These are phyloP conservation scores for Odobenus rosmarus DNA, from an alignment of 2,113 vertebrate genomes.

Conservation along the genomic window DNA sequence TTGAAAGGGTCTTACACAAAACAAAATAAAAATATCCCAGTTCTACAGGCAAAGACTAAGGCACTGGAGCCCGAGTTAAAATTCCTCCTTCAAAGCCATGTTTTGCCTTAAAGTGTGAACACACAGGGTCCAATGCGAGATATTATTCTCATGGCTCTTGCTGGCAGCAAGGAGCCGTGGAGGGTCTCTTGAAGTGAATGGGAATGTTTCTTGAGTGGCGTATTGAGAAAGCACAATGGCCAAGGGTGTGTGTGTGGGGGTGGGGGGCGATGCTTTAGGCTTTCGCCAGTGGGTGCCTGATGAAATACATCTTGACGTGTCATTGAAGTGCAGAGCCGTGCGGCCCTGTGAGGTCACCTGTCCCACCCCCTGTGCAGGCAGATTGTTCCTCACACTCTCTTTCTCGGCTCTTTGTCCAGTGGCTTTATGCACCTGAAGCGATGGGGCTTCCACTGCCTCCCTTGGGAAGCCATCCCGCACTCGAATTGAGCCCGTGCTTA, in stretches of 20 bases:
- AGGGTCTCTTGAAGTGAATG: slow-evolving; percentile 30
- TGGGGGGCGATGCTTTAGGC: background rate
- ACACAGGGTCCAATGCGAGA: background rate
- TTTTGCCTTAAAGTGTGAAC: background rate
- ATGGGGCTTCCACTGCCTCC: slow-evolving; percentile 77
- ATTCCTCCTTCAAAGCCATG: slow-evolving; percentile 20
- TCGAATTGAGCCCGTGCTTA: slow-evolving; percentile 36
- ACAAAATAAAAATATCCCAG: background rate
- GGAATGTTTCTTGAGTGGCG: slow-evolving; percentile 38
- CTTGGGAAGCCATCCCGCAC: slow-evolving; percentile 71
- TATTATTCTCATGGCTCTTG: background rate
- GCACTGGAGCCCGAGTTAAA: slow-evolving; percentile 51
- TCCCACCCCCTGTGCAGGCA: slow-evolving; percentile 55
- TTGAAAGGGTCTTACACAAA: background rate
- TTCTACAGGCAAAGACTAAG: slow-evolving; percentile 7
- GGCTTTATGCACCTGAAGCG: slow-evolving; percentile 79
- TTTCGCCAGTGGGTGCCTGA: slow-evolving; percentile 61
- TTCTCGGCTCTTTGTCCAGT: slow-evolving; percentile 77
- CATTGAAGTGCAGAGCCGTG: slow-evolving; percentile 68
- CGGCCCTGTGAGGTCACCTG: slow-evolving; percentile 59
- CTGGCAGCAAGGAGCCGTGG: slow-evolving; percentile 43
- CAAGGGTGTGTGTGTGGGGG: background rate
- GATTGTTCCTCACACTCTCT: slow-evolving; percentile 72
- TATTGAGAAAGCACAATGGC: slow-evolving; percentile 50
- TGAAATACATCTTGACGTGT: slow-evolving; percentile 62